Conservation (phyloP, 2,888 invertebrate species). For the Liodrosophila aerea region DNA sequence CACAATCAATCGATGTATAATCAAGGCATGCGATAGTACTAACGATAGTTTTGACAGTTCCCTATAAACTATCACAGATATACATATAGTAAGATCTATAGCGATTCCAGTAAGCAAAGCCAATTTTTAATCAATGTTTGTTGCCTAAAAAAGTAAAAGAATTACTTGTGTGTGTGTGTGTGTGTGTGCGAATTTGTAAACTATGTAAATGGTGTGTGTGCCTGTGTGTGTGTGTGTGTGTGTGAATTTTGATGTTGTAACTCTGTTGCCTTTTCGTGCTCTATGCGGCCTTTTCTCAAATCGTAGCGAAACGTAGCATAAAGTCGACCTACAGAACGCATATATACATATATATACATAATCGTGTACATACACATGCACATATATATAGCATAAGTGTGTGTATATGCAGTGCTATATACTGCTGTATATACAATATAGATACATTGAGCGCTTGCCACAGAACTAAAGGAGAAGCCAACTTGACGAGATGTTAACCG, state of each 20-base stretch:
- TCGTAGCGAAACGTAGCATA: constrained; percentile 54
- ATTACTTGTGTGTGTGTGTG: constrained; percentile 1
- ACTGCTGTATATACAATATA: constrained; percentile 3
- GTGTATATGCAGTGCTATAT: constrained; percentile 27
- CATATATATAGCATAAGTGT: constrained; percentile 26
- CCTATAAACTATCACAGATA: background rate
- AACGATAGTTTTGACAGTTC: background rate
- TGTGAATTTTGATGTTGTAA: constrained; percentile 68
- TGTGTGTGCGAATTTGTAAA: constrained; percentile 8
- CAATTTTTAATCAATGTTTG: constrained; percentile 25
- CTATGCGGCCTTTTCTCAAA: constrained; percentile 69
- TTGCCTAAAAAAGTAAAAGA: too few species aligned
- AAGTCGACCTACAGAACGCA: constrained; percentile 11
- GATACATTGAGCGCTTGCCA: constrained; percentile 22
- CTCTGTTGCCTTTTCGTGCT: constrained; percentile 77
- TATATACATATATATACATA: constrained; percentile 28
- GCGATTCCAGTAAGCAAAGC: constrained; percentile 1
- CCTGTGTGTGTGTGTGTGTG: constrained; percentile 3
- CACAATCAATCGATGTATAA: too few species aligned
- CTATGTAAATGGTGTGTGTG: constrained; percentile 42
- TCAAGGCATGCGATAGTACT: background rate
- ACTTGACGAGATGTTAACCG: constrained; percentile 43
- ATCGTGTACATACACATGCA: constrained; percentile 7
- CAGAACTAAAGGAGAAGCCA: constrained; percentile 21
- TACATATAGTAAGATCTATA: background rate